phyloP scores from a whole-genome alignment of 2,113 vertebrate genomes.

The Halichoeres trimaculatus region DNA sequence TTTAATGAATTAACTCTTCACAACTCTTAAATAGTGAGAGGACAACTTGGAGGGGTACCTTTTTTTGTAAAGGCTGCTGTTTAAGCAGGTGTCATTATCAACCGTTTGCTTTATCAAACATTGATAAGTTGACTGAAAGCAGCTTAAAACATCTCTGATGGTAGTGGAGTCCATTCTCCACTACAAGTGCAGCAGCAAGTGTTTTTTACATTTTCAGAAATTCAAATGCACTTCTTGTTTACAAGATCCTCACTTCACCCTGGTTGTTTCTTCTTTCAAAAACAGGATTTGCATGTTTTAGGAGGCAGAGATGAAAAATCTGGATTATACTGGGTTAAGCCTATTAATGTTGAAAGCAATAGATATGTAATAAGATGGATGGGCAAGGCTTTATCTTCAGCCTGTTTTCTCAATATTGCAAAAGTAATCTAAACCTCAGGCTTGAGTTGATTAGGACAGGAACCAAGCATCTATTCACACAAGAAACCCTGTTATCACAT shows the following conservation, averaged over 20 bases:
- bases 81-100: constrained; percentile 12
- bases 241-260: constrained; percentile 39
- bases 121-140: background rate
- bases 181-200: background rate
- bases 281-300: constrained; percentile 66
- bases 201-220: constrained; percentile 6
- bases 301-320: constrained; percentile 47
- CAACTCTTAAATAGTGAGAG: background rate
- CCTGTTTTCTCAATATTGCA: constrained; percentile 42
- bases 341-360: constrained; percentile 64
- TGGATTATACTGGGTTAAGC: constrained; percentile 61
- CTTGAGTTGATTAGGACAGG: constrained; percentile 45
- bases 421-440: constrained; percentile 54
- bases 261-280: constrained; percentile 46
- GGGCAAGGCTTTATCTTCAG: constrained; percentile 44
- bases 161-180: background rate
- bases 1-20: constrained; percentile 68
- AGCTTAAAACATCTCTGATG: background rate
- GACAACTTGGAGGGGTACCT: too few species aligned
- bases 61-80: background rate
- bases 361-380: constrained; percentile 63
- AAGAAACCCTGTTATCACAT: background rate
- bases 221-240: constrained; percentile 25
- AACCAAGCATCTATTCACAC: constrained; percentile 29
- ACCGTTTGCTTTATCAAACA: constrained; percentile 1